Conservation (phyloP, 2,113 vertebrate species). For the Semicossyphus pulcher region DNA sequence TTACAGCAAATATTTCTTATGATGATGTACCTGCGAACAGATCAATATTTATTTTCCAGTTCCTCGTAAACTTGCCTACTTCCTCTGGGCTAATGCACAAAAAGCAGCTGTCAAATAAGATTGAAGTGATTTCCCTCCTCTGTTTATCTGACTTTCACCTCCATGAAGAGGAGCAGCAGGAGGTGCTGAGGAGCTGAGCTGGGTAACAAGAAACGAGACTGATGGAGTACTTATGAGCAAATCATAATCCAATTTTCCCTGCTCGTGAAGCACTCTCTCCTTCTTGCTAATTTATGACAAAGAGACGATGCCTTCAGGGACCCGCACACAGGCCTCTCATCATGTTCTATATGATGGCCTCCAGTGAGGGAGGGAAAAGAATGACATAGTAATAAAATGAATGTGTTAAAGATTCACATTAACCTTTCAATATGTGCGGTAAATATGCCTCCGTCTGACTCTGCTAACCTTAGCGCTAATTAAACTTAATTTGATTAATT, state of each 20-base stretch:
- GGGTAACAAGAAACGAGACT: slow-evolving; percentile 68
- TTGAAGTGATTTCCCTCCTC: slow-evolving; percentile 6
- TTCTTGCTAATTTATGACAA: slow-evolving; percentile 65
- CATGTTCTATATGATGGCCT: slow-evolving; percentile 37
- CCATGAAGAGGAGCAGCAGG: slow-evolving; percentile 13
- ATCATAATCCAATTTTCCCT: slow-evolving; percentile 77
- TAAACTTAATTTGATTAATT: slow-evolving; percentile 64
- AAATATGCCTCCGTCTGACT: slow-evolving; percentile 26
- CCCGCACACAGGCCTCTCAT: slow-evolving; percentile 43
- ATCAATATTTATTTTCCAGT: slow-evolving; percentile 24
- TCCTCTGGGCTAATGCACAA: slow-evolving; percentile 2
- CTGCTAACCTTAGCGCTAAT: slow-evolving; percentile 62
- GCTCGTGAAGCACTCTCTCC: slow-evolving; percentile 61
- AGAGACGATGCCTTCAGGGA: slow-evolving; percentile 53
- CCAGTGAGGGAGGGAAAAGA: slow-evolving; percentile 19
- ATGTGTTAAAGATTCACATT: slow-evolving; percentile 69
- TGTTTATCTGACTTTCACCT: slow-evolving; percentile 32
- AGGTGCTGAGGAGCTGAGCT: slow-evolving; percentile 19
- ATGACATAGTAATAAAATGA: slow-evolving; percentile 49
- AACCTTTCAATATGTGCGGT: slow-evolving; percentile 67
- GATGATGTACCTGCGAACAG: neutral
- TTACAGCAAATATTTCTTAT: neutral
- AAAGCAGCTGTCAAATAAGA: slow-evolving; percentile 5
- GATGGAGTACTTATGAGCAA: slow-evolving; percentile 72
- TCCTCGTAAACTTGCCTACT: neutral